Percentiles rank a stretch among this genome's conserved stretches.
Evolutionary conservation across 1,140 invertebrate genomes (phyloP).

Genomic region (Pollicipes pollicipes): DNA sequence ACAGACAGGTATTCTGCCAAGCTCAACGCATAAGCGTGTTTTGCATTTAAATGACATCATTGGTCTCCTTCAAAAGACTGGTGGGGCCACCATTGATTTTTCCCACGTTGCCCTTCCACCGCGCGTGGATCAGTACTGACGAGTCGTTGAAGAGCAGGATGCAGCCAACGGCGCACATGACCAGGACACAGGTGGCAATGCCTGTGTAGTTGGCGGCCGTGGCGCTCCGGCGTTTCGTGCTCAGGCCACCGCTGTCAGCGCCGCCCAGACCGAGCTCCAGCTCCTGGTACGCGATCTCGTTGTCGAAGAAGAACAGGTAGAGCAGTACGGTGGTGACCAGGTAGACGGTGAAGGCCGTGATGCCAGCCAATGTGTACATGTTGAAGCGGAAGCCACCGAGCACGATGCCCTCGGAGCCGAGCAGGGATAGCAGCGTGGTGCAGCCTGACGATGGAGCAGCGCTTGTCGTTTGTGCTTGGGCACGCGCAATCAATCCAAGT

Average conservation of each 20-base stretch:
- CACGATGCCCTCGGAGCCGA: not conserved
- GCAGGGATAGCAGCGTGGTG: not conserved
- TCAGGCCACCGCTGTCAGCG: not conserved
- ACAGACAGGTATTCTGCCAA: no score
- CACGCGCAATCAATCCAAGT: no score
- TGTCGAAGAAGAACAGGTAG: not conserved
- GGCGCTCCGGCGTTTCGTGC: not conserved
- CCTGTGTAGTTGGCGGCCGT: not conserved
- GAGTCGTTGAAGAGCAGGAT: conserved; percentile 4
- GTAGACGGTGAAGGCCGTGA: not conserved
- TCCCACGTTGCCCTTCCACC: no score
- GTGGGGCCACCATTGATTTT: no score
- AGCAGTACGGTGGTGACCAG: not conserved
- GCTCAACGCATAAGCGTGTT: no score
- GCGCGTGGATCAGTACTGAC: no score
- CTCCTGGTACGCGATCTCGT: not conserved
- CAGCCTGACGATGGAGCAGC: no score
- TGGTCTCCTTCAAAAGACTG: no score
- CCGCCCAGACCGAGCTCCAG: not conserved
- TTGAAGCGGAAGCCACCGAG: not conserved
- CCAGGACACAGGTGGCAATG: not conserved
- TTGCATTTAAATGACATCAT: no score
- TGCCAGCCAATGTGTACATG: not conserved
- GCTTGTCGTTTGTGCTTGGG: no score
- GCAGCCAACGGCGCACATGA: not conserved